A percentile compares a stretch with the other conserved stretches of the same genome.
Conservation (phyloP, 2,888 invertebrate species). For the Syritta pipiens region DNA sequence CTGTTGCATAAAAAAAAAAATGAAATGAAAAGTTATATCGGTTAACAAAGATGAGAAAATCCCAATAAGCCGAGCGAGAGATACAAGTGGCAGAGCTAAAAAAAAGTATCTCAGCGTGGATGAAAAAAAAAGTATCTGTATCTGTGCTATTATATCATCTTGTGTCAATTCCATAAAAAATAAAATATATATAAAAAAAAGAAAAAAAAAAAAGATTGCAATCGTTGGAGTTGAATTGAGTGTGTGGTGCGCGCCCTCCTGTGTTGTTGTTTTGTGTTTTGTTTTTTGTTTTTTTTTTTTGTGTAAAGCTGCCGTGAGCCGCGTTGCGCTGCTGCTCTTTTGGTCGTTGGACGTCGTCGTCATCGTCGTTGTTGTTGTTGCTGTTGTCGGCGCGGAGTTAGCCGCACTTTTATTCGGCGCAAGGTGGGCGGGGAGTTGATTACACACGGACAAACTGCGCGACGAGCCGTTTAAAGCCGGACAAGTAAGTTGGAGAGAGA, state of each 20-base stretch:
- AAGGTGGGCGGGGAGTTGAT: constrained; percentile 14
- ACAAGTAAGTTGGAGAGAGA: constrained; percentile 57
- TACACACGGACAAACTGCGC: constrained; percentile 34
- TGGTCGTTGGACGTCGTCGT: too few relatives aligned
- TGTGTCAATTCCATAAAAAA: constrained; percentile 62
- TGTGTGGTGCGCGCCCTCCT: constrained; percentile 52
- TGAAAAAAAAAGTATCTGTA: constrained; percentile 60
- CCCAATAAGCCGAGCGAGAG: constrained; percentile 24
- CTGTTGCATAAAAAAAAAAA: constrained; percentile 23
- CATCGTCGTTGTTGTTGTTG: constrained; percentile 33
- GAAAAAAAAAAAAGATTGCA: constrained; percentile 53
- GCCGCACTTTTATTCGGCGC: constrained; percentile 65
- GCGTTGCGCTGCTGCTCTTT: too few relatives aligned
- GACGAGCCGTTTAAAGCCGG: constrained; percentile 57
- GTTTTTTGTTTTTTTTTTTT: too few relatives aligned
- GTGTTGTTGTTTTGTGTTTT: too few relatives aligned
- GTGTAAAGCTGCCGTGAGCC: too few relatives aligned
- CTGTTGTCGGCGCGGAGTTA: constrained; percentile 45
- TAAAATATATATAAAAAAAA: constrained; percentile 1
- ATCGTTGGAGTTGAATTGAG: constrained; percentile 44
- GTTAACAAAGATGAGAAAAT: constrained; percentile 66
- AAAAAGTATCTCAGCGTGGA: constrained; percentile 18
- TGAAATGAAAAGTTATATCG: constrained; percentile 67
- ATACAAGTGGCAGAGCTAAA: constrained; percentile 32
- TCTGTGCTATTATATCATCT: constrained; percentile 69